These are phyloP conservation scores for Australoheros facetus DNA, from an alignment of 2,797 vertebrate genomes.

Conservation along the genomic window DNA sequence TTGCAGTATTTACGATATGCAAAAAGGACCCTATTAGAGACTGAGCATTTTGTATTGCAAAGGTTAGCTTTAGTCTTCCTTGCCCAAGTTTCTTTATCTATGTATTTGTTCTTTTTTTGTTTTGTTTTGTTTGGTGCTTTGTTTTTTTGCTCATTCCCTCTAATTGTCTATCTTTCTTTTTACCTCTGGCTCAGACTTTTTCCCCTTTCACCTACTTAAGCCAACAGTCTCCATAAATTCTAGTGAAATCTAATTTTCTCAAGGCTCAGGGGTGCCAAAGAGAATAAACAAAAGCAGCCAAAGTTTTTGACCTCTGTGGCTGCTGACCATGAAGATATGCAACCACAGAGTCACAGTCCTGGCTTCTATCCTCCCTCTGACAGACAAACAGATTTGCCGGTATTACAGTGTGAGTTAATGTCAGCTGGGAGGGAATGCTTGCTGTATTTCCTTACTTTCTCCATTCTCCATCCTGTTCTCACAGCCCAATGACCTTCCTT, in stretches of 20 bases:
- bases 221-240: constrained; percentile 47
- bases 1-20: neutral
- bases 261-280: constrained; percentile 52
- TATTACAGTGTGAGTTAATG: constrained; percentile 50
- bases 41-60: constrained; percentile 10
- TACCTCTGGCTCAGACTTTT: constrained; percentile 12
- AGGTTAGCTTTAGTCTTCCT: constrained; percentile 1
- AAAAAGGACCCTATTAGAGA: constrained; percentile 23
- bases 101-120: neutral
- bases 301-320: constrained; percentile 53
- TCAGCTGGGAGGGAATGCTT: constrained; percentile 54
- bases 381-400: constrained; percentile 60
- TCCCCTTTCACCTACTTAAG: constrained; percentile 56
- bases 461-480: constrained; percentile 70
- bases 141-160: constrained; percentile 5
- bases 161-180: constrained; percentile 15
- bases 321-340: constrained; percentile 63
- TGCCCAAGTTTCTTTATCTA: constrained; percentile 2
- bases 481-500: constrained; percentile 56
- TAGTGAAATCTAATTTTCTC: constrained; percentile 58
- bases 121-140: neutral
- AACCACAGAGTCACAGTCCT: constrained; percentile 40
- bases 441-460: constrained; percentile 21
- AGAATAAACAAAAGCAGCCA: constrained; percentile 68
- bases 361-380: constrained; percentile 65